Conservation (phyloP, 2,797 vertebrate species). For the Phalloptychus januarius region DNA sequence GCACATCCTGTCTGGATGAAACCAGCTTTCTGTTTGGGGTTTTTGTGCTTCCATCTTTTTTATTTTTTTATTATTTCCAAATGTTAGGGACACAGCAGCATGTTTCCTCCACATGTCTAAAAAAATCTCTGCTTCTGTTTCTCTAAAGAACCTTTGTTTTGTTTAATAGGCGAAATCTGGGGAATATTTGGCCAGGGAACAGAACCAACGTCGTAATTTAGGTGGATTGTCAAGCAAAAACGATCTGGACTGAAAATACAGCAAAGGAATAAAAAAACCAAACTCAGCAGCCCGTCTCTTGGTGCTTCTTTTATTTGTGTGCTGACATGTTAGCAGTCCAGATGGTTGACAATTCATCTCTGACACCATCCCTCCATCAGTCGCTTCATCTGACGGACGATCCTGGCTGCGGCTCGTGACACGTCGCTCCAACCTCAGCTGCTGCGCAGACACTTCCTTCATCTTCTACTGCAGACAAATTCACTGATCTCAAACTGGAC, state of each 20-base stretch:
- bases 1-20: slow-evolving; percentile 6
- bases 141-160: background rate
- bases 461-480: background rate
- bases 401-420: slow-evolving; percentile 23
- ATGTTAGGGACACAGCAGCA: background rate
- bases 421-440: slow-evolving; percentile 21
- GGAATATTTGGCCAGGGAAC: background rate
- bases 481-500: slow-evolving; percentile 6
- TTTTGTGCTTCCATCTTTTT: background rate
- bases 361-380: slow-evolving; percentile 36
- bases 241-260: background rate
- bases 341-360: slow-evolving; percentile 45
- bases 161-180: background rate
- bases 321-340: slow-evolving; percentile 25
- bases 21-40: background rate
- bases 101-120: slow-evolving; percentile 12
- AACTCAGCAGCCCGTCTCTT: background rate
- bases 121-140: slow-evolving; percentile 8
- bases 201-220: background rate
- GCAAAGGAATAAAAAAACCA: background rate
- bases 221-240: background rate
- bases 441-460: slow-evolving; percentile 20
- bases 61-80: slow-evolving; percentile 1
- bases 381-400: slow-evolving; percentile 38
- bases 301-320: background rate